Evolutionary conservation across 92 coral and sea anemone genomes (phyloP), one percentile per base, ranked within the genome.

Genomic region (Epizoanthus stellaris): DNA sequence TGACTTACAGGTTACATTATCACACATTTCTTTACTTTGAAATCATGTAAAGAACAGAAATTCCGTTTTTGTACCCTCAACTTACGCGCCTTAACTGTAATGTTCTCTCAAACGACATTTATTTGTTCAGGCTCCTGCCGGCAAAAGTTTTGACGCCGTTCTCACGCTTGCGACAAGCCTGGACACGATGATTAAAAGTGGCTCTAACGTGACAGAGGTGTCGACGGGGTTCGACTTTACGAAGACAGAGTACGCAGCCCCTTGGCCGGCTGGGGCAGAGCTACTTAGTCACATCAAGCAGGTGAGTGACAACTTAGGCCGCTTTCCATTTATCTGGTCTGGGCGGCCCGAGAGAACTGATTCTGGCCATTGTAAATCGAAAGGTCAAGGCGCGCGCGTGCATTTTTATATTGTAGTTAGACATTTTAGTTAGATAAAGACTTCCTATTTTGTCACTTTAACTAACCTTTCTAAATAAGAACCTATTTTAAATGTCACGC

Each of bases 131-230:
- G 70, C 84, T 60, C 88, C 93, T 11, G 93, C 88, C 11, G 93
- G 88, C 0, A 92, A 87, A 60, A 87, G 75, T 36, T 90, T 83
- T 49, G 95, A 92, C 47, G 85, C 93, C 1, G 93, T 86, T 16
- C 79, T 90, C 54, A 72, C 84, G 2, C 34, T 87, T 38, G 95
- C 89, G 38, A 67, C 82, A 3, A 86, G 91, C 49, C 90, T 92
- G 60, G 86, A 90, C 63, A 64, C 81, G 12, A 90, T 87, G 91
- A 68, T 92, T 10, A 88, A 77, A 76, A 81, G 53, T 40, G 95
- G 93, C 5, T 38, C 75, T 65, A 54, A 73, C 19, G 58, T 87
- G 9, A 80, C 85, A 61, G 89, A 81, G 77, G 11, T 58, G 53
- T 73, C 88, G 1, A 80, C 86, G 58, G 89, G 81, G 15, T 92